These are phyloP conservation scores for Protobothrops mucrosquamatus DNA, from an alignment of 2,113 vertebrate species.

Conservation along the genomic window DNA sequence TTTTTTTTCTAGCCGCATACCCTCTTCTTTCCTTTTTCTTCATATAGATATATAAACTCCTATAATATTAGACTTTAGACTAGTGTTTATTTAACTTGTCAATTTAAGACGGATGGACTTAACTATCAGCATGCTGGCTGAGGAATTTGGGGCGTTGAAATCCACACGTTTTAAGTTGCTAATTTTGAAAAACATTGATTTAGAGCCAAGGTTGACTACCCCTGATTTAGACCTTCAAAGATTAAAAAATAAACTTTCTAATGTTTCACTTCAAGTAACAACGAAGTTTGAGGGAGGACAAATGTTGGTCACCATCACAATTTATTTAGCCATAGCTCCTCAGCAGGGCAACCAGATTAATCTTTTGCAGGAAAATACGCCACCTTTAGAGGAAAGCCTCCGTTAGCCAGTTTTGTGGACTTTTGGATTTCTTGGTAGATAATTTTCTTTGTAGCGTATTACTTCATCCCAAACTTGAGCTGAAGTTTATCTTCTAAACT, in stretches of 20 bases:
- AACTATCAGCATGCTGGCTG: neutral
- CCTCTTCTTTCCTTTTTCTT: accelerated
- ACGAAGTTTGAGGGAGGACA: neutral
- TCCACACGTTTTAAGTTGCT: neutral
- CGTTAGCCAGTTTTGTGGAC: neutral
- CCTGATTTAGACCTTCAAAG: neutral
- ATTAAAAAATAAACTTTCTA: neutral
- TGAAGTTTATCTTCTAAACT: neutral
- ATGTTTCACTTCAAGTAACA: neutral
- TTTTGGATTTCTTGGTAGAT: neutral
- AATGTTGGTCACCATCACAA: neutral
- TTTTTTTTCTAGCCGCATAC: accelerated
- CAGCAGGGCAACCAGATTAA: neutral
- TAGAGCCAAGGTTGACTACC: no score
- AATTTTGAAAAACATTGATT: neutral
- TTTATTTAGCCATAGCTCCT: neutral
- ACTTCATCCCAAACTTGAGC: neutral
- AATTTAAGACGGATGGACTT: neutral
- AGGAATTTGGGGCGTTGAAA: neutral
- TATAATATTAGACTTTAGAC: neutral
- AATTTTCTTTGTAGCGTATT: neutral
- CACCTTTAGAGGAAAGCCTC: neutral
- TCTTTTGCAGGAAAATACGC: neutral
- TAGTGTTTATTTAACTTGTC: neutral
- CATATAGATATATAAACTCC: accelerated